Evolutionary conservation across 2,113 vertebrate genomes (phyloP).

Genomic region (Siniperca knerii): DNA sequence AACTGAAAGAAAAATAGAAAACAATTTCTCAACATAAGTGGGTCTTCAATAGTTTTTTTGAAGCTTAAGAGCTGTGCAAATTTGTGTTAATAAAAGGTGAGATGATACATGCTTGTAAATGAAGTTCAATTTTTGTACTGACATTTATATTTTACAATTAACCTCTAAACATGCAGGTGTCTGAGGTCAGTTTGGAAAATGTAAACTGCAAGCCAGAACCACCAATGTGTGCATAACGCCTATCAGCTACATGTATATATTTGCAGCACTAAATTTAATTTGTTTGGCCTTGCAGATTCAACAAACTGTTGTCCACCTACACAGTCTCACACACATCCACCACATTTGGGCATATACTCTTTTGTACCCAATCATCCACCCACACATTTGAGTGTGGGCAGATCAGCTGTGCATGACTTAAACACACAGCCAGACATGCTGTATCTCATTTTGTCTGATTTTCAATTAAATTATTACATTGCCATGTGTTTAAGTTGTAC

Average conservation of each 20-base stretch:
- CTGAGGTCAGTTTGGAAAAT: background rate
- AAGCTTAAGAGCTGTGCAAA: background rate
- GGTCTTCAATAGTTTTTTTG: background rate
- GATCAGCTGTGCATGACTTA: background rate
- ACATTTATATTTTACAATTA: background rate
- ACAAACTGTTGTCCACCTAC: slow-evolving; percentile 33
- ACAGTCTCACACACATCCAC: slow-evolving; percentile 15
- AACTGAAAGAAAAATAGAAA: background rate
- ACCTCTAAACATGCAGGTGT: background rate
- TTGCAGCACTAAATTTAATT: background rate
- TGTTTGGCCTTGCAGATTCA: slow-evolving; percentile 36
- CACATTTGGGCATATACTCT: background rate
- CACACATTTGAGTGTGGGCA: slow-evolving; percentile 20
- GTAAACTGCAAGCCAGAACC: background rate
- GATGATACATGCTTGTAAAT: background rate
- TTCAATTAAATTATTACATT: background rate
- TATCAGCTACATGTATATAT: background rate
- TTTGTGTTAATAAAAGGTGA: background rate
- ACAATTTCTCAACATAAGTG: background rate
- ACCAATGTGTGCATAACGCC: fast-evolving
- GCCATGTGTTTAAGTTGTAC: background rate
- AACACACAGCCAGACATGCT: background rate
- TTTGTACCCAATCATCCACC: slow-evolving; percentile 15
- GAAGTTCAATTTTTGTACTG: fast-evolving
- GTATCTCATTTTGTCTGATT: background rate